Base-by-base conservation (phyloP, 1,140 invertebrate species). In the Aphis craccivora region DNA sequence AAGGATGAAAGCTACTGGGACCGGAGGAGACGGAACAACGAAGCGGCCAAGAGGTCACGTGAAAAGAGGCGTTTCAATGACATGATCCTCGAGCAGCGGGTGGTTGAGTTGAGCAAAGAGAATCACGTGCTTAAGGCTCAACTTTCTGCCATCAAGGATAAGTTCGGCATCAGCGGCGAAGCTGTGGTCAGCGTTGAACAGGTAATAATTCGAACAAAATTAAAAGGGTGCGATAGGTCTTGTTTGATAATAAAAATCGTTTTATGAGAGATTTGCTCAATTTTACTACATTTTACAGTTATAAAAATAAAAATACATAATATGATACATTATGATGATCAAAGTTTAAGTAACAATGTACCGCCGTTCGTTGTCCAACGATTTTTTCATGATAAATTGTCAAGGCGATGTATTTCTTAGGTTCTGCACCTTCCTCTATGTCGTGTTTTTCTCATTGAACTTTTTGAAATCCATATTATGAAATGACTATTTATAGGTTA, bases 1-100 rank as follows among this genome's bases (percentile, higher is more conserved):
- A 99, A 99, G 95, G 99, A 99, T 95, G 98, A 99, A 94, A 98
- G 97, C 94, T 99, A 99, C 95, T 99, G 99, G 99, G 98, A 99
- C 95, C 96, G 99, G 51, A 96, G 99, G 81, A 96, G 98, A 81
- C 96, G 98, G 53, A 99, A 99, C 95, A 99, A 99, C 95, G 99
- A 99, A 95, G 98, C 99, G 0, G 99, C 98, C 48, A 98, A 99
- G 95, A 96, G 98, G 11, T 99, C 98, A 5, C 96, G 99, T 2
- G 99, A 99, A 95, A 99, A 99, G 95, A 96, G 99, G 35, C 96
- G 99, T 23, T 97, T 99, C 95, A 99, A 99, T 95, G 99, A 99
- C 95, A 98, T 99, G 98, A 98, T 99, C 0, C 96, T 99, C 22
- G 98, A 99, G 95, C 98, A 98, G 94, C 96, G 98, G 55, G 99